Base-by-base conservation (phyloP, 2,113 vertebrate species). In the Malurus elegans region DNA sequence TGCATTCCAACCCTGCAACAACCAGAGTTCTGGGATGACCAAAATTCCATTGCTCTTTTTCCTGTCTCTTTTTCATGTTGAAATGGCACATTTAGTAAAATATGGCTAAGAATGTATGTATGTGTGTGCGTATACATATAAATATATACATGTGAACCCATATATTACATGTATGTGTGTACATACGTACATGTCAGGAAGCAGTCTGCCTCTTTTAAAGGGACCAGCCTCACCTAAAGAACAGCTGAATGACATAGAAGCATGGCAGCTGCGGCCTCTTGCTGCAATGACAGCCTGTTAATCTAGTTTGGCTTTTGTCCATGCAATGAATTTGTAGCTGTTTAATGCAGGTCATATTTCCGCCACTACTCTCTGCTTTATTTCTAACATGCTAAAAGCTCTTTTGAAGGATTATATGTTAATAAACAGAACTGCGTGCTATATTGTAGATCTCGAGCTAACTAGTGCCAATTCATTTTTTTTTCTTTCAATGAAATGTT, bases 321-420 rank as follows among this genome's bases (percentile, higher is more conserved):
- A 93, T 95, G 75, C 51, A 88, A 65, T 86, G 79, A 96, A 90
- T 96, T 96, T 96, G 86, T 96, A 89, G 86, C 90, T 95, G 34
- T 97, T 97, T 97, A 95, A 93, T 91, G 84, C 80, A 95, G 91
- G 85, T 96, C 94, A 48, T 85, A 78, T 97, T 97, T 97, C 95
- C 75, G 96, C 51, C 51, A 60, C 67, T 96, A 85, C 92, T 79
- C 53, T 96, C 76, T 92, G 78, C 60, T 95, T 97, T 91, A 79
- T 79, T 97, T 97, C 95, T 97, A 97, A 97, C 88, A 94, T 57
- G 88, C 90, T 95, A 92, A 97, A 97, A 97, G 79, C 78, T 94
- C 88, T 97, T 97, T 95, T 93, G 94, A 92, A 86, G n/a, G 70
- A 96, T 95, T 93, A 75, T 51, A 92, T 91, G 50, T 95, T 97